Evolutionary conservation across 2,888 invertebrate genomes (phyloP).

Genomic region (Oscheius onirici): DNA sequence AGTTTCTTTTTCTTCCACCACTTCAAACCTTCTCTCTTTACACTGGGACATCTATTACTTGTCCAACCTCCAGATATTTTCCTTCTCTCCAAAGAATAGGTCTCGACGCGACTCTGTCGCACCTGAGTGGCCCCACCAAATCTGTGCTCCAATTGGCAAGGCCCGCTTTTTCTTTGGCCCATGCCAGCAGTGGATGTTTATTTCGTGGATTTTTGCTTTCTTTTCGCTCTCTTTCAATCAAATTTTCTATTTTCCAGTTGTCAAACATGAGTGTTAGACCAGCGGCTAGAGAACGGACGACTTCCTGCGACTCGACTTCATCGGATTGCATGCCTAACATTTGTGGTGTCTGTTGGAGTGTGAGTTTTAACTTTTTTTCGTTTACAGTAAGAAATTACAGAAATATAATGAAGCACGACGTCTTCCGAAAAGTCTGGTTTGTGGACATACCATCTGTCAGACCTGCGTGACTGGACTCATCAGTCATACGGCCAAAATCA

Average conservation of each 20-base stretch:
- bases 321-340: background rate
- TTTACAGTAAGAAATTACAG: conserved; percentile 12
- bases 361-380: background rate
- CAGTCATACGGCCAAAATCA: background rate
- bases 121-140: background rate
- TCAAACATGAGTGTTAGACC: background rate
- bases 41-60: too few species aligned
- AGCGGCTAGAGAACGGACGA: too few species aligned
- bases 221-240: background rate
- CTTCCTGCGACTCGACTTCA: background rate
- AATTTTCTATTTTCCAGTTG: background rate
- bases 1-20: background rate
- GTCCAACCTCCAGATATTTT: too few species aligned
- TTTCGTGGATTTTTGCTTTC: background rate
- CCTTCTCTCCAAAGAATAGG: too few species aligned
- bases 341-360: conserved; percentile 15
- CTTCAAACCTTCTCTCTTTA: background rate
- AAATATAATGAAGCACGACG: conserved; percentile 29
- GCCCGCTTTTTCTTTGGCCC: background rate
- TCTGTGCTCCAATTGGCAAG: background rate
- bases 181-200: background rate
- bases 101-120: background rate
- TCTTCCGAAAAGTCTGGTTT: conserved; percentile 36
- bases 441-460: conserved; percentile 46
- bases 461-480: conserved; percentile 30